These are phyloP conservation scores for Argyra leucocephala DNA, from an alignment of 2,888 invertebrate species.

Conservation along the genomic window DNA sequence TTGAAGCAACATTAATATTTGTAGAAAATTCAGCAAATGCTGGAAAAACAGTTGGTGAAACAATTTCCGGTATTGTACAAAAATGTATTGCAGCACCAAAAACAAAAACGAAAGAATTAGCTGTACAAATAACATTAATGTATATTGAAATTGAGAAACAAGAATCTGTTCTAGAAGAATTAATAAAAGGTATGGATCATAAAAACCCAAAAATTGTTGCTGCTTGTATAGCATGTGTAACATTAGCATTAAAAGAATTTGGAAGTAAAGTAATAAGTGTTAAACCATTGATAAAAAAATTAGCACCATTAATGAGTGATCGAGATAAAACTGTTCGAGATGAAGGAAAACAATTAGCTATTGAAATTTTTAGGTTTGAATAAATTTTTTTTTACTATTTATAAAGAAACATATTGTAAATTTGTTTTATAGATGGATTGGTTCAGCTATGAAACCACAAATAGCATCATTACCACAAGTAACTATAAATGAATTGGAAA, in stretches of 20 bases:
- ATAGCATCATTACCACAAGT: slow-evolving; percentile 79
- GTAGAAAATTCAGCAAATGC: slow-evolving; percentile 83
- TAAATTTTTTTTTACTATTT: neutral
- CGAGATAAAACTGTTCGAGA: slow-evolving; percentile 86
- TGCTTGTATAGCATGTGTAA: slow-evolving; percentile 67
- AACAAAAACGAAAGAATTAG: slow-evolving; percentile 83
- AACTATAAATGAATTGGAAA: slow-evolving; percentile 77
- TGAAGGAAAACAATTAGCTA: slow-evolving; percentile 80
- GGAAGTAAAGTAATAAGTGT: slow-evolving; percentile 83
- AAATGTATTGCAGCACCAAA: slow-evolving; percentile 90
- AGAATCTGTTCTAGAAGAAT: slow-evolving; percentile 78
- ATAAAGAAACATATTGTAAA: slow-evolving; percentile 18
- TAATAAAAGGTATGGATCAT: slow-evolving; percentile 86
- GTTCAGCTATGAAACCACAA: slow-evolving; percentile 72
- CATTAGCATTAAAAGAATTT: slow-evolving; percentile 75
- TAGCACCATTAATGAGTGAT: slow-evolving; percentile 75
- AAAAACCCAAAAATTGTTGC: slow-evolving; percentile 94
- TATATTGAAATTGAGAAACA: slow-evolving; percentile 94
- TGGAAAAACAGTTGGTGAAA: slow-evolving; percentile 81
- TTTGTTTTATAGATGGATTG: slow-evolving; percentile 66
- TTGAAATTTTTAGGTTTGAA: slow-evolving; percentile 75
- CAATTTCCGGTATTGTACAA: slow-evolving; percentile 74
- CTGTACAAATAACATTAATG: slow-evolving; percentile 81
- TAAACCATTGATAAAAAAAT: slow-evolving; percentile 81
- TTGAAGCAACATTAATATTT: slow-evolving; percentile 83